A percentile compares a stretch with the other conserved stretches of the same genome.
Evolutionary conservation across 2,888 invertebrate genomes (phyloP).

Genomic region (Drosophila formosana): DNA sequence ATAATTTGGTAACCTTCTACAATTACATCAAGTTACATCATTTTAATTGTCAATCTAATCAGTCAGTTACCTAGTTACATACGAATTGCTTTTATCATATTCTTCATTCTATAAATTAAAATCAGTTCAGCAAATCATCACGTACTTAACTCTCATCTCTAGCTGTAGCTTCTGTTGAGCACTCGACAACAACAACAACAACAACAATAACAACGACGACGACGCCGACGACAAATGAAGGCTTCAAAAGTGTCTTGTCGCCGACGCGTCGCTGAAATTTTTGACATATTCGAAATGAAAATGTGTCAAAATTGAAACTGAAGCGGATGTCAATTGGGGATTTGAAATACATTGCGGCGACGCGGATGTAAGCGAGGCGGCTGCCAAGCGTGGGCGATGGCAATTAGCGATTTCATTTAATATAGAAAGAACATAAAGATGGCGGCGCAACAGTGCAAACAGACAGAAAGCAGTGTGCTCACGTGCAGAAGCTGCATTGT

Average conservation of each 20-base stretch:
- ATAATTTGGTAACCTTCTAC: too few species aligned
- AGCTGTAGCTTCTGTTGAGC: conserved; percentile 38
- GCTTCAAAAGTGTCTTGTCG: conserved; percentile 45
- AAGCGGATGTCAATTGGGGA: conserved; percentile 74
- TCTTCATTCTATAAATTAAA: neutral
- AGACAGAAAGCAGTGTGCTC: neutral
- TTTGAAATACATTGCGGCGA: conserved; percentile 49
- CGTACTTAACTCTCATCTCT: conserved; percentile 38
- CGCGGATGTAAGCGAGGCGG: conserved; percentile 61
- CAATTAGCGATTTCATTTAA: conserved; percentile 40
- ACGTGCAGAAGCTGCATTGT: conserved; percentile 21
- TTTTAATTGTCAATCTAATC: too few species aligned
- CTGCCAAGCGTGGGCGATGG: conserved; percentile 34
- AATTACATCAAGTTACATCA: too few species aligned
- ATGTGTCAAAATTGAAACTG: conserved; percentile 78
- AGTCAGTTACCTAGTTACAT: neutral
- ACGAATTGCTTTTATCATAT: neutral
- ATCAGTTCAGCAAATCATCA: neutral
- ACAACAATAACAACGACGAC: conserved; percentile 2
- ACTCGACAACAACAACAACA: conserved; percentile 43
- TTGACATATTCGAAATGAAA: conserved; percentile 53
- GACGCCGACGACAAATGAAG: conserved; percentile 24
- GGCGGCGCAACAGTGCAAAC: conserved; percentile 7
- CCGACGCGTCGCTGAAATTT: conserved; percentile 47
- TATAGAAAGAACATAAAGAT: conserved; percentile 21